Base-by-base conservation (phyloP, 1,140 invertebrate species). In the Drosophila kikkawai region DNA sequence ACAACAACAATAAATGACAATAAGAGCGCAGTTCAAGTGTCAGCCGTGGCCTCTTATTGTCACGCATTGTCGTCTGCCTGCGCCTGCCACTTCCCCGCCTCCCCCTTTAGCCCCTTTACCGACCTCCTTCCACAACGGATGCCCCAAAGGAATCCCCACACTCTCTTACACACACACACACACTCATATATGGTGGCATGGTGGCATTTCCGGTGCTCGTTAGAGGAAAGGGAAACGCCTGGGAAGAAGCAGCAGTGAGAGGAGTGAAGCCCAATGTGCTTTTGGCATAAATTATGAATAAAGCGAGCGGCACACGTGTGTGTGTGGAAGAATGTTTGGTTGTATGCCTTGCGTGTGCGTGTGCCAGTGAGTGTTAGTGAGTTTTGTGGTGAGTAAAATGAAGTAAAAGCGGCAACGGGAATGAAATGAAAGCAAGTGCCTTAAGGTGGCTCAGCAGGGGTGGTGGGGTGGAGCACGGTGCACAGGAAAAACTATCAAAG, bases 1-100 rank as follows among this genome's bases (percentile, higher is more conserved):
- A 56, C 65, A 65, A 63, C 80, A 75, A 85, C 85, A 90, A 84
- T 88, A 88, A 90, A 90, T 88, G 84, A 84, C 85, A 90, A 88
- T 88, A 88, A 84, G 85, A 90, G 85, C 85, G 78, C 84, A 88
- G 84, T 88, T 90, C 84, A 88, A 88, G 84, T 88, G 84, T 88
- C 84, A 88, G 84, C 55, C 85, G 81, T 88, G 85, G 84, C 84
- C 84, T 88, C 85, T 90, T 87, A 88, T 87, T 87, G 83, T 87
- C 83, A 87, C 84, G 84, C 85, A 82, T 88, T 78, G 78, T 87
- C 80, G 68, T 83, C 36, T 77, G 58, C 75, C 63, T 56, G 19
- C 53, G 8, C 53, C 34, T n/a, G 34, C 53, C 19, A n/a, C 41
- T 45, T 32, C 12, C 32, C 36, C 45, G 34, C 39, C 51, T 1